phyloP scores from a whole-genome alignment of 2,797 vertebrate genomes.

The Chiloscyllium punctatum region DNA sequence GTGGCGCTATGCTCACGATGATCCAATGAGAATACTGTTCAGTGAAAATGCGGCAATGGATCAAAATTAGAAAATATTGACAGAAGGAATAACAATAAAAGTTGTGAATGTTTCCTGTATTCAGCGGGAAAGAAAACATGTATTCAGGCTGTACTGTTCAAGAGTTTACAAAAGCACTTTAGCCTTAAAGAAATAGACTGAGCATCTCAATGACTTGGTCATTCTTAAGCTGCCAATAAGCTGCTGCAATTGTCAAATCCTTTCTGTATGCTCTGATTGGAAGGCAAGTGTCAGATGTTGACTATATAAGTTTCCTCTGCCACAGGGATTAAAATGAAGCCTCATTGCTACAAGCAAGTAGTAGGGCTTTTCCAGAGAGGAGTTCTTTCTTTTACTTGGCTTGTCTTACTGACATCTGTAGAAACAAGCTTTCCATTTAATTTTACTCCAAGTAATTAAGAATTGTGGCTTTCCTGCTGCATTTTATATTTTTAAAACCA shows the following conservation, averaged over 20 bases:
- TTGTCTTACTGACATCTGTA: neutral
- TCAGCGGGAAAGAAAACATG: neutral
- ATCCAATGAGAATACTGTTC: neutral
- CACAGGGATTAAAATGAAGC: neutral
- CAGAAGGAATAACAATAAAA: neutral
- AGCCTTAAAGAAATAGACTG: neutral
- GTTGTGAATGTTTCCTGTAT: neutral
- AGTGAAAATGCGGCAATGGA: neutral
- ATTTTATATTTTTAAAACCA: slow-evolving; percentile 23
- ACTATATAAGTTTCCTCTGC: neutral
- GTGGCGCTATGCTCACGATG: neutral
- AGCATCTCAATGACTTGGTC: neutral
- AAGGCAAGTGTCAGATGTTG: neutral
- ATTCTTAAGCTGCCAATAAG: neutral
- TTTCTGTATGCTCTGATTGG: neutral
- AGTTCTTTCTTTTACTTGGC: neutral
- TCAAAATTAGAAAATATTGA: neutral
- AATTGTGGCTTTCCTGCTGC: neutral
- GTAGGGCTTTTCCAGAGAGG: neutral
- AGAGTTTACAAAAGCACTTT: slow-evolving; percentile 30
- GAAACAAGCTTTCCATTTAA: neutral
- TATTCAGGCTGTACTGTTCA: slow-evolving; percentile 5
- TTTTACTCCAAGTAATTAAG: neutral
- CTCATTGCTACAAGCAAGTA: neutral
- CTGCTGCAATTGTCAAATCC: neutral